Conservation (phyloP, 1,140 invertebrate species). For the Plectrocnemia conspersa region DNA sequence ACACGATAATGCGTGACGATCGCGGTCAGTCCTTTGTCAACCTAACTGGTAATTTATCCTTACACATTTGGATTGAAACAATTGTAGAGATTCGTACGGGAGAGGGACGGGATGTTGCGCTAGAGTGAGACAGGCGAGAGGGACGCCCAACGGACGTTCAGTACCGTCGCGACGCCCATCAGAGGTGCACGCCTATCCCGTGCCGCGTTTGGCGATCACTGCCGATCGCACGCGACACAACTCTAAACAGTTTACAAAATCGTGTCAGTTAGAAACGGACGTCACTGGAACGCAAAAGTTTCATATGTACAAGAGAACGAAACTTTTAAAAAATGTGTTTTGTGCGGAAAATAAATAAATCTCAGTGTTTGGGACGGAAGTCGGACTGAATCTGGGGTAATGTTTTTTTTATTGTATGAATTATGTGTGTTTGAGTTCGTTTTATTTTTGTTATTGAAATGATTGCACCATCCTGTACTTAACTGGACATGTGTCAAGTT, state of each 20-base stretch:
- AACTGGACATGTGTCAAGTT: too few relatives aligned
- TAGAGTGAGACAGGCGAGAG: neutral
- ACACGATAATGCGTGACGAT: neutral
- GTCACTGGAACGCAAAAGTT: too few relatives aligned
- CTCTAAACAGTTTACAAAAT: neutral
- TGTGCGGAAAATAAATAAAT: too few relatives aligned
- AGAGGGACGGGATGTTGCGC: neutral
- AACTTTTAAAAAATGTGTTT: too few relatives aligned
- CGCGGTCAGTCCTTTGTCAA: neutral
- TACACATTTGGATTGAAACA: neutral
- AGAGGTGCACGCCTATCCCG: neutral
- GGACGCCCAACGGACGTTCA: neutral
- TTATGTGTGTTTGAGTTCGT: too few relatives aligned
- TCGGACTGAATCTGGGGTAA: too few relatives aligned
- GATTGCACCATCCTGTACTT: too few relatives aligned
- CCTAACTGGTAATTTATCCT: neutral
- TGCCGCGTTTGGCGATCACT: neutral
- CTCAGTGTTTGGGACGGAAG: too few relatives aligned
- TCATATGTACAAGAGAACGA: too few relatives aligned
- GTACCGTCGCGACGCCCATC: constrained; percentile 2
- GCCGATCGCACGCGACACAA: neutral
- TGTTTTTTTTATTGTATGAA: too few relatives aligned
- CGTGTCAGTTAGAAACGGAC: neutral
- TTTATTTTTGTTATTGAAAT: too few relatives aligned
- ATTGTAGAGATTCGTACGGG: neutral